Evolutionary conservation across 2,113 vertebrate species (phyloP).

Genomic region (Myotis lucifugus): DNA sequence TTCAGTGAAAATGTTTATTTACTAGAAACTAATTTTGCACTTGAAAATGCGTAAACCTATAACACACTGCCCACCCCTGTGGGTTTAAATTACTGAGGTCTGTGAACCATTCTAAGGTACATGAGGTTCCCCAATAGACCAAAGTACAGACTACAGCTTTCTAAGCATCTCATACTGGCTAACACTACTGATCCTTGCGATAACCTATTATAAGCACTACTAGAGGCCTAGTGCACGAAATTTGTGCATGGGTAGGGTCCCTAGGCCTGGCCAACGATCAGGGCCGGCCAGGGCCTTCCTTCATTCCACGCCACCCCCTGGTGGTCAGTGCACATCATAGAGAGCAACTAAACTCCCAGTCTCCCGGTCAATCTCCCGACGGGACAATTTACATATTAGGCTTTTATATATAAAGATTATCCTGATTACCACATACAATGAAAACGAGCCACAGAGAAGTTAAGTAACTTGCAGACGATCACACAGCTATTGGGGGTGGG

Average conservation of each 20-base stretch:
- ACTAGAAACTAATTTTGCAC: neutral
- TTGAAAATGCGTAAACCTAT: neutral
- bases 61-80: neutral
- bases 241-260: no score
- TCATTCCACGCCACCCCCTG: no score
- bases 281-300: no score
- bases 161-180: neutral
- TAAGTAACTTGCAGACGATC: neutral
- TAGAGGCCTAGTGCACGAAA: no score
- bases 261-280: no score
- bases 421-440: neutral
- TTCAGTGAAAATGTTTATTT: neutral
- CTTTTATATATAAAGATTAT: neutral
- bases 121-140: neutral
- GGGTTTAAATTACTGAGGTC: neutral
- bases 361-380: no score
- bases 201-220: neutral
- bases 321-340: no score
- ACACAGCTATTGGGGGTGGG: neutral
- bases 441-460: neutral
- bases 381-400: no score
- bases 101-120: neutral
- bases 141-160: neutral
- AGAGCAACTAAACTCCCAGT: no score
- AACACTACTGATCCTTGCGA: neutral